These are phyloP conservation scores for Rotaria macrura DNA, from an alignment of 2,888 invertebrate genomes.

Conservation along the genomic window DNA sequence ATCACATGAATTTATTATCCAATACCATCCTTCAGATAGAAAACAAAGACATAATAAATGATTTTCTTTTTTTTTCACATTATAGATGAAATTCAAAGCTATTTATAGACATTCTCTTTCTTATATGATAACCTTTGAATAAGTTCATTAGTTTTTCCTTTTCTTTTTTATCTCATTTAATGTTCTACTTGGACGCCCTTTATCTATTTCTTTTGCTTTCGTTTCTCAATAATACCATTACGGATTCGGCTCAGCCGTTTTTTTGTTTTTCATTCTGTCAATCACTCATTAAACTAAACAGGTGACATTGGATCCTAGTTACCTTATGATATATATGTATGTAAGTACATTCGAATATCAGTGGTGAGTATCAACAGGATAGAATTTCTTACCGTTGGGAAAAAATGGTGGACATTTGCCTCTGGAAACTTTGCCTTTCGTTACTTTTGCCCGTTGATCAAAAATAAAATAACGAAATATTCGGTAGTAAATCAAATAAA, in stretches of 20 bases:
- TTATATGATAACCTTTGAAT: neutral
- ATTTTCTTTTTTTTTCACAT: neutral
- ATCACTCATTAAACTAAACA: neutral
- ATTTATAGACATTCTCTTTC: neutral
- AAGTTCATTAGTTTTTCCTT: neutral
- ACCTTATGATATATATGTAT: too few species aligned
- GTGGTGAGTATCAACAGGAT: neutral
- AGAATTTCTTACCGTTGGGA: slow-evolving; percentile 19
- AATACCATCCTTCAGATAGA: slow-evolving; percentile 23
- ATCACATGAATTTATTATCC: slow-evolving; percentile 28
- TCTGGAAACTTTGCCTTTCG: slow-evolving; percentile 26
- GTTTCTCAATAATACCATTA: neutral
- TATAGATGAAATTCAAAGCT: neutral
- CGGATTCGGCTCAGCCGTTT: neutral
- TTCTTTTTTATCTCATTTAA: too few species aligned
- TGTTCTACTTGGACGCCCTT: neutral
- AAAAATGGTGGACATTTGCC: slow-evolving; percentile 32
- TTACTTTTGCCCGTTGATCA: slow-evolving; percentile 23
- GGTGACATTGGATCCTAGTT: neutral
- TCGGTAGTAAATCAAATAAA: slow-evolving; percentile 26
- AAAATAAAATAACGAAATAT: slow-evolving; percentile 25
- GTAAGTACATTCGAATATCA: neutral
- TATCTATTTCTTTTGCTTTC: neutral
- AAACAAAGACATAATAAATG: neutral
- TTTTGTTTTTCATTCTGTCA: too few species aligned